Evolutionary conservation across 2,797 vertebrate species (phyloP).

Genomic region (Sylvilagus floridanus): DNA sequence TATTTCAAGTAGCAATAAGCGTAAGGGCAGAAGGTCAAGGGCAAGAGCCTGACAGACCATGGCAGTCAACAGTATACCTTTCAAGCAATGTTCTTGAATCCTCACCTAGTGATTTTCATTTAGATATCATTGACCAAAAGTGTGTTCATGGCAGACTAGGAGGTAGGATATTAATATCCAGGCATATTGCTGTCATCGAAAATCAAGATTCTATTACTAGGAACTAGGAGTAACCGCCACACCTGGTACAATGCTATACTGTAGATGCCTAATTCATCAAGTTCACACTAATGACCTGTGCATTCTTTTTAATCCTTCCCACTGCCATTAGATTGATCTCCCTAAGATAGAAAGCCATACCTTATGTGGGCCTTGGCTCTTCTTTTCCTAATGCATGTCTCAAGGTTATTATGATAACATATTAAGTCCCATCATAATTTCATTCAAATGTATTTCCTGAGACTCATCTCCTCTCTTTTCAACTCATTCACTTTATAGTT

Average conservation of each 20-base stretch:
- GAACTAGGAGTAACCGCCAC: not conserved
- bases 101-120: not conserved
- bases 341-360: not conserved
- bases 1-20: not conserved
- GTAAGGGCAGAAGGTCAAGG: not conserved
- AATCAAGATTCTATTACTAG: not conserved
- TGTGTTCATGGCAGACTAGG: not conserved
- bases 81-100: not conserved
- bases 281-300: not conserved
- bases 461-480: not conserved
- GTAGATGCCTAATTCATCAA: not conserved
- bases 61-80: not conserved
- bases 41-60: not conserved
- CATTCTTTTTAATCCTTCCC: not conserved
- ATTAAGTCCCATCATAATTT: not conserved
- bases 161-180: not conserved
- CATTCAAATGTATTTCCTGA: not conserved
- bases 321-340: not conserved
- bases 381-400: not conserved
- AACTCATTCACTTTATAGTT: not conserved
- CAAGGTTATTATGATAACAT: not conserved
- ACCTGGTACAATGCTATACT: not conserved
- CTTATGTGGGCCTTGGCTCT: not conserved
- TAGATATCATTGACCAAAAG: not conserved
- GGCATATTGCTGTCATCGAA: not conserved